phyloP scores from a whole-genome alignment of 2,888 invertebrate species.

The Timema podura region DNA sequence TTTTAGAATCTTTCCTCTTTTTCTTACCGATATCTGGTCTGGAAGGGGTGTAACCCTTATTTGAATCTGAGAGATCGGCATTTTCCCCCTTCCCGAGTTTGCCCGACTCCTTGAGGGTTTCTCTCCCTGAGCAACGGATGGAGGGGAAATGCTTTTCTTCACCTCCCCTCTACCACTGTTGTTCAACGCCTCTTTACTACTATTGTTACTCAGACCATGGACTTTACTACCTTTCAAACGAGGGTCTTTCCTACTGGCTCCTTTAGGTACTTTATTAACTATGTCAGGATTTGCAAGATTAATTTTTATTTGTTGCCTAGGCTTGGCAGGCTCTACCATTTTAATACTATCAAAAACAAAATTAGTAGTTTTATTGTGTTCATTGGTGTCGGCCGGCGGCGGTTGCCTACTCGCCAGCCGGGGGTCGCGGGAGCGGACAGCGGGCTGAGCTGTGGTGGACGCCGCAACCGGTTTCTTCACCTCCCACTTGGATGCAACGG shows the following conservation, averaged over 20 bases:
- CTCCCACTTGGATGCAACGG: no score
- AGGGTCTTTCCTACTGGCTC: constrained; percentile 44
- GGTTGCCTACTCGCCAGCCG: constrained; percentile 37
- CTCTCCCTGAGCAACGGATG: background rate
- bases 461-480: constrained; percentile 31
- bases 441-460: constrained; percentile 37
- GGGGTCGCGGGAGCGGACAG: constrained; percentile 42
- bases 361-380: background rate
- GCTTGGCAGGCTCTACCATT: constrained; percentile 32
- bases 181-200: constrained; percentile 38
- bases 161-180: constrained; percentile 27
- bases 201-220: constrained; percentile 32
- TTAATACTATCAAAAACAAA: constrained; percentile 25
- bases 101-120: no score
- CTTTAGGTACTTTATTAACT: constrained; percentile 42
- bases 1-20: constrained; percentile 5
- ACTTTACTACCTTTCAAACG: constrained; percentile 41
- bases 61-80: background rate
- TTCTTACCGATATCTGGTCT: background rate
- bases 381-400: constrained; percentile 12
- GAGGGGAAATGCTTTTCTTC: background rate
- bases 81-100: constrained; percentile 3
- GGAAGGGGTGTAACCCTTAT: constrained; percentile 11
- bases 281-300: constrained; percentile 44
- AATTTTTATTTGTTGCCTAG: constrained; percentile 32